phyloP scores from a whole-genome alignment of 2,797 vertebrate genomes.

The Sparus aurata region DNA sequence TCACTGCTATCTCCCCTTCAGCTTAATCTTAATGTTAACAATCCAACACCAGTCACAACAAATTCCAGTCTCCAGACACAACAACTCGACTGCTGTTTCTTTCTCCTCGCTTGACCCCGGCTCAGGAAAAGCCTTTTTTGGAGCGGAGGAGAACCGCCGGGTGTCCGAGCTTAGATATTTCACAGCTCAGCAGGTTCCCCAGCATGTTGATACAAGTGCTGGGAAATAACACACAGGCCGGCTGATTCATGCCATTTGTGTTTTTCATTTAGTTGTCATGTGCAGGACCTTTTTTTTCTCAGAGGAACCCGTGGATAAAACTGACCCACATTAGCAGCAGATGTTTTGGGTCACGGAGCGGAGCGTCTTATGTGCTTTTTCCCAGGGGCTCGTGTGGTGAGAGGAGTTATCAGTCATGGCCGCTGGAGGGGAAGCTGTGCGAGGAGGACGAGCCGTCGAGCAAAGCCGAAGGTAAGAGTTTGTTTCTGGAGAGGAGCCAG shows the following conservation, averaged over 20 bases:
- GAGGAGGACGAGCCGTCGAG: slow-evolving; percentile 8
- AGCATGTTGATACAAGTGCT: slow-evolving; percentile 81
- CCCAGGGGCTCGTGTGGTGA: slow-evolving; percentile 46
- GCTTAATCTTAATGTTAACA: slow-evolving; percentile 9
- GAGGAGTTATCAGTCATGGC: slow-evolving; percentile 26
- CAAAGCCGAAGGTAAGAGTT: not conserved
- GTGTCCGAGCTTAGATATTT: slow-evolving; percentile 70
- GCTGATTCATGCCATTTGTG: slow-evolving; percentile 70
- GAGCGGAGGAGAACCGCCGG: slow-evolving; percentile 44
- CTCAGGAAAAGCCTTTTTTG: slow-evolving; percentile 61
- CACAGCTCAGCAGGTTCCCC: slow-evolving; percentile 72
- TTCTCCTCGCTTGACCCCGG: slow-evolving; percentile 63
- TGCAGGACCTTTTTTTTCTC: slow-evolving; percentile 19
- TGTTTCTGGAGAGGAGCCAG: slow-evolving; percentile 19
- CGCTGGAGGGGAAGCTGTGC: slow-evolving; percentile 24
- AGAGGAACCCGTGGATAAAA: slow-evolving; percentile 48
- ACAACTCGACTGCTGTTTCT: slow-evolving; percentile 58
- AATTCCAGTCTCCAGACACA: slow-evolving; percentile 53
- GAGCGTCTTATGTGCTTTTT: slow-evolving; percentile 52
- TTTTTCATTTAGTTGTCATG: slow-evolving; percentile 69
- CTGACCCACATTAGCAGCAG: slow-evolving; percentile 79
- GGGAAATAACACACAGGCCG: slow-evolving; percentile 65
- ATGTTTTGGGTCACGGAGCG: slow-evolving; percentile 76
- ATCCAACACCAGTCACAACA: slow-evolving; percentile 55
- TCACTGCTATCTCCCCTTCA: not conserved